These are phyloP conservation scores for Pelochelys cantorii DNA, from an alignment of 2,797 vertebrate species.

Conservation along the genomic window DNA sequence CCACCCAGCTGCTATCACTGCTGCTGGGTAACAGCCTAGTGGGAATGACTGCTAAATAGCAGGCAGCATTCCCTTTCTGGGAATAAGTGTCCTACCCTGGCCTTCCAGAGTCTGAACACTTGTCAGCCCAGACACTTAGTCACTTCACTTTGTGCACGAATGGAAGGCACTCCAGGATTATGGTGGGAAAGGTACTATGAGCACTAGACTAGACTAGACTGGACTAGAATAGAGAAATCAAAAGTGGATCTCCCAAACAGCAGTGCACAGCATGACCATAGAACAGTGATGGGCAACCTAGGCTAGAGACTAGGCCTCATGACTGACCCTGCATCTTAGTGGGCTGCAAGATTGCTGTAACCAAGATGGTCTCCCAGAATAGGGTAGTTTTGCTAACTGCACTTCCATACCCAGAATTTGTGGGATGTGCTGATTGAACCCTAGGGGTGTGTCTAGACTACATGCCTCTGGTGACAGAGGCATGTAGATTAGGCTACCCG, in stretches of 20 bases:
- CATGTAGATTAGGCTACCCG: too few species aligned
- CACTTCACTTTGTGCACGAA: not conserved
- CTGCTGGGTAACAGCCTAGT: not conserved
- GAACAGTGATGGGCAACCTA: too few species aligned
- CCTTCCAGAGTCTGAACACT: not conserved
- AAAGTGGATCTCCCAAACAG: not conserved
- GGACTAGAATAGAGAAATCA: not conserved
- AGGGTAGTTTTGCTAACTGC: too few species aligned
- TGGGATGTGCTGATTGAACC: too few species aligned
- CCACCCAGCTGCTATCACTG: not conserved
- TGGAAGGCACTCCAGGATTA: not conserved
- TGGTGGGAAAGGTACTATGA: not conserved
- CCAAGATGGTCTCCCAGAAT: too few species aligned
- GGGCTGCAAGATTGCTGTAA: too few species aligned
- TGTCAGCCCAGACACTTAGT: not conserved
- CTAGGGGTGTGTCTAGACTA: too few species aligned
- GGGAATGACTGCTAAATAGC: not conserved
- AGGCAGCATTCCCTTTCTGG: not conserved
- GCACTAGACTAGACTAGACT: not conserved
- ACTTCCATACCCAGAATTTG: too few species aligned
- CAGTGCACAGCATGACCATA: not conserved
- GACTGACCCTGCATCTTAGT: too few species aligned
- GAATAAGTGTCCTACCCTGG: not conserved
- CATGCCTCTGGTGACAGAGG: too few species aligned
- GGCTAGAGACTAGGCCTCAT: too few species aligned